phyloP scores from a whole-genome alignment of 2,113 vertebrate species.

The Nothobranchius furzeri region DNA sequence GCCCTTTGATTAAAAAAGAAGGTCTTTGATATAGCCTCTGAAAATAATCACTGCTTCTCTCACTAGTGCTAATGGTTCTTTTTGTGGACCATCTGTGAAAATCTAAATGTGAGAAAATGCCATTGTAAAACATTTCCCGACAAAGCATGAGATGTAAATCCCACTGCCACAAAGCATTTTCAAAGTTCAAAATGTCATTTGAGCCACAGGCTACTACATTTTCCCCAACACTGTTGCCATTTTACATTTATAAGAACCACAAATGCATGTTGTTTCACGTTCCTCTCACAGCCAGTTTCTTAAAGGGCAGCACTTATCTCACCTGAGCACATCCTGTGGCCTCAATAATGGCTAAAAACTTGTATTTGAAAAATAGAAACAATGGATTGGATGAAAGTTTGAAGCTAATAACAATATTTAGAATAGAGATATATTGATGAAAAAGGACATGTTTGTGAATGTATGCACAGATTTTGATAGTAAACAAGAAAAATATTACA shows the following conservation, averaged over 20 bases:
- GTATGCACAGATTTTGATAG: too few species aligned
- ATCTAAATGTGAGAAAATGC: constrained; percentile 51
- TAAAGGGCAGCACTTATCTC: neutral
- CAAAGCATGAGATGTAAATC: constrained; percentile 28
- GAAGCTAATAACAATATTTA: too few species aligned
- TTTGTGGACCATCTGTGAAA: constrained; percentile 60
- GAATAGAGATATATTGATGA: too few species aligned
- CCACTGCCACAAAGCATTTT: constrained; percentile 11
- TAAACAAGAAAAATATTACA: neutral
- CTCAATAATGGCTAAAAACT: neutral
- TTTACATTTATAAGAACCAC: constrained; percentile 2
- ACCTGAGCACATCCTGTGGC: neutral
- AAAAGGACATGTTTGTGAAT: too few species aligned
- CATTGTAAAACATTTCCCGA: constrained; percentile 38
- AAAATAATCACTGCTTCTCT: constrained; percentile 48
- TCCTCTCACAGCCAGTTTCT: neutral
- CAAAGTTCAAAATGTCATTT: constrained; percentile 26
- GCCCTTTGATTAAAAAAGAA: constrained; percentile 49
- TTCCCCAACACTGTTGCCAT: constrained; percentile 1
- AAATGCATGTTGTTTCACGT: neutral
- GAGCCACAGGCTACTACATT: neutral
- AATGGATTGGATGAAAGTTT: too few species aligned
- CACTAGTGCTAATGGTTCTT: constrained; percentile 62
- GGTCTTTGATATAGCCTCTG: constrained; percentile 53
- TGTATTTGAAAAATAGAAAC: neutral